A percentile compares a stretch with the other conserved stretches of the same genome.
Conservation (phyloP, 2,888 invertebrate species). For the Caenorhabditis becei region DNA sequence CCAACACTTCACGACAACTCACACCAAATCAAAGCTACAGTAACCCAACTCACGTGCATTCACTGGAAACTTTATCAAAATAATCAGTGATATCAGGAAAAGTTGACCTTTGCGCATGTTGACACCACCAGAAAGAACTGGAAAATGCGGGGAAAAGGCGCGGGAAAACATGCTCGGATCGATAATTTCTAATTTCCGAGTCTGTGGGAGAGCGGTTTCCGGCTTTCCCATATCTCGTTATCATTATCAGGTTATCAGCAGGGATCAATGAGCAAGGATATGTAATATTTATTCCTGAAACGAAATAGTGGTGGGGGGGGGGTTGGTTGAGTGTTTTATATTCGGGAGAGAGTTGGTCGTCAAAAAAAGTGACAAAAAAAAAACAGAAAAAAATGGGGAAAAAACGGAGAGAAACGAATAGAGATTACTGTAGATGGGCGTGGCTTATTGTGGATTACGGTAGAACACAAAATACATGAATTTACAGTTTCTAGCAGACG, state of each 20-base stretch:
- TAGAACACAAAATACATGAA: background rate
- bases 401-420: background rate
- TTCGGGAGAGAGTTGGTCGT: constrained; percentile 22
- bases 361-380: constrained; percentile 2
- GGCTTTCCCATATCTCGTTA: background rate
- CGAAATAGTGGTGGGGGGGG: constrained; percentile 4
- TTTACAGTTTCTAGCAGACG: too few species aligned
- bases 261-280: constrained; percentile 21
- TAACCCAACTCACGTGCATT: background rate
- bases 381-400: too few species aligned
- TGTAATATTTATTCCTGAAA: constrained; percentile 51
- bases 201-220: background rate
- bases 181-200: constrained; percentile 35
- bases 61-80: background rate
- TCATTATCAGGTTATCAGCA: constrained; percentile 7
- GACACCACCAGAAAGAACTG: background rate
- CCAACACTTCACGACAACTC: too few species aligned
- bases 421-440: constrained; percentile 5
- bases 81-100: background rate
- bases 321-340: background rate
- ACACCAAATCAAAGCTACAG: too few species aligned
- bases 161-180: constrained; percentile 3
- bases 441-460: too few species aligned
- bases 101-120: background rate
- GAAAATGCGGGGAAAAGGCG: background rate